Evolutionary conservation across 2,888 invertebrate genomes (phyloP), one percentile per base, ranked within the genome.

Genomic region (Operophtera brumata): DNA sequence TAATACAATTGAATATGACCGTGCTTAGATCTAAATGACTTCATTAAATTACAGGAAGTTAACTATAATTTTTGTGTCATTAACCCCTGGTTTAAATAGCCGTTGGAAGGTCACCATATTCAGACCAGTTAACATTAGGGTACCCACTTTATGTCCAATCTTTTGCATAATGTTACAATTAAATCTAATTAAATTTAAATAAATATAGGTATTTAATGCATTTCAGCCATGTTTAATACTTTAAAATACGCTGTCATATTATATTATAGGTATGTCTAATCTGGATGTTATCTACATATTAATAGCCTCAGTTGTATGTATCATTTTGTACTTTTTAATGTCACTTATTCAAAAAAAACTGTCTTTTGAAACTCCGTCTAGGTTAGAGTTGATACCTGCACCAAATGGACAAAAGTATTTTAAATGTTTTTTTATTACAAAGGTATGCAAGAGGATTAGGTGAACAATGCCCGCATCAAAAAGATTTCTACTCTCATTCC

Each of bases 1-100:
- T n/a, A n/a, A n/a, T n/a, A n/a, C n/a, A n/a, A n/a, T 77, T 77
- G 35, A 46, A 42, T 45, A 43, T 35, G 25, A 64, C 59, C 66
- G 61, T 68, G 71, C 74, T 76, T 73, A 73, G 71, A 66, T 73
- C 78, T 79, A 80, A 77, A 78, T 78, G 74, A 71, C 76, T 75
- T 72, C 79, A 80, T 83, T 77, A 76, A 78, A 77, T 61, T 74
- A 64, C 86, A 84, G 86, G 86, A 88, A 85, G 78, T 77, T 59
- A 66, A 78, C 78, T 83, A 86, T 87, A 84, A 83, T 82, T 82
- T 77, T 78, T 63, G 77, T 75, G 86, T 84, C 86, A 82, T 69
- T 84, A 84, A 85, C 83, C 86, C 70, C 77, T 75, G 80, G 25
- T 30, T 25, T 43, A 20, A 45, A 37, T 34, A 47, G 28, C 14